A percentile compares a stretch with the other conserved stretches of the same genome.
phyloP scores from a whole-genome alignment of 1,140 invertebrate genomes.

The Odontomachus brunneus region DNA sequence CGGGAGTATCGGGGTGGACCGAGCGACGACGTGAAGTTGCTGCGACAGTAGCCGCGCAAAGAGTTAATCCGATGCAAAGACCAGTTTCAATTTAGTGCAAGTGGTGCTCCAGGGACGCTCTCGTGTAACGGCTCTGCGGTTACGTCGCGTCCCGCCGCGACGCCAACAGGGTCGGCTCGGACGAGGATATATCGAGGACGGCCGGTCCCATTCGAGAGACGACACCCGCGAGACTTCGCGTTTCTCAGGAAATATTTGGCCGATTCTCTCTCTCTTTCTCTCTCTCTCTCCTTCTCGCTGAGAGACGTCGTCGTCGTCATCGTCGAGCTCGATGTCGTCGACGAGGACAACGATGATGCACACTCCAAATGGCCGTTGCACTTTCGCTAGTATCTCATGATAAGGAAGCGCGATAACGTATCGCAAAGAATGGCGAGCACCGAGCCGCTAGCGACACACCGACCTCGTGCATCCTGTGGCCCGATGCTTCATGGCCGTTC shows the following conservation, averaged over 20 bases:
- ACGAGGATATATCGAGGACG: slow-evolving; percentile 65
- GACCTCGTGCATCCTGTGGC: slow-evolving; percentile 1
- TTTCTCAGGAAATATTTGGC: slow-evolving; percentile 76
- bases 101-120: slow-evolving; percentile 75
- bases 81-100: slow-evolving; percentile 81
- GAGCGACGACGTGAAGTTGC: slow-evolving; percentile 61
- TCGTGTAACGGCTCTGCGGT: slow-evolving; percentile 70
- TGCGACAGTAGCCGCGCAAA: slow-evolving; percentile 68
- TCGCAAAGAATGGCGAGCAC: too few relatives aligned
- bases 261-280: background rate
- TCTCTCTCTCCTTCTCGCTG: too few relatives aligned
- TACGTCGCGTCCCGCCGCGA: slow-evolving; percentile 60
- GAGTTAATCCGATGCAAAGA: slow-evolving; percentile 81
- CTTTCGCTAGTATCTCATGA: slow-evolving; percentile 62
- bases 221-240: slow-evolving; percentile 72
- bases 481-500: slow-evolving; percentile 55
- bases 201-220: slow-evolving; percentile 61
- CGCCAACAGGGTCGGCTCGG: slow-evolving; percentile 57
- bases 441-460: too few relatives aligned
- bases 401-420: slow-evolving; percentile 59
- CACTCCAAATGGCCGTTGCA: background rate
- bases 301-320: background rate
- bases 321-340: background rate
- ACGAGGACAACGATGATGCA: background rate
- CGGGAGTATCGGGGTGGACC: slow-evolving; percentile 24